Percentiles rank a stretch among this genome's conserved stretches.
Conservation (phyloP, 2,888 invertebrate genomes). For the Candidula unifasciata region DNA sequence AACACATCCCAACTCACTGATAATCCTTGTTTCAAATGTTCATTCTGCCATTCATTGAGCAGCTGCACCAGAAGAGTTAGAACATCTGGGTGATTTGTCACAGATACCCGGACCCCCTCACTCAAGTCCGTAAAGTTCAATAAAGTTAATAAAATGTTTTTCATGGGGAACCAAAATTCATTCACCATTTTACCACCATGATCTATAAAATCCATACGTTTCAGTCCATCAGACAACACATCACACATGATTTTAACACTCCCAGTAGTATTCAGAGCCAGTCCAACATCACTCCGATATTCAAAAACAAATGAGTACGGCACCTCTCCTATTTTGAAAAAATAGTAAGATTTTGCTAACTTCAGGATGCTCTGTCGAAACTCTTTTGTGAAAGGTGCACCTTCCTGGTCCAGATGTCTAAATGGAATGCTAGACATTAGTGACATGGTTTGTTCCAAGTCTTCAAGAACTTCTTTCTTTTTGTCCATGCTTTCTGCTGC, state of each 20-base stretch:
- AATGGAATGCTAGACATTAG: background rate
- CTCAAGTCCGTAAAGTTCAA: constrained; percentile 48
- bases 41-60: constrained; percentile 11
- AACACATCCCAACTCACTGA: constrained; percentile 9
- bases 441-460: background rate
- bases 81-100: constrained; percentile 29
- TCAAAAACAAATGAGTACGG: constrained; percentile 32
- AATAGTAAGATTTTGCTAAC: constrained; percentile 44
- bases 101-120: constrained; percentile 12
- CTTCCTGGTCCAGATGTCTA: constrained; percentile 23
- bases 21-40: constrained; percentile 19
- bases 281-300: constrained; percentile 1
- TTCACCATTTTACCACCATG: constrained; percentile 16
- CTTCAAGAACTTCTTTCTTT: constrained; percentile 1
- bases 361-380: constrained; percentile 27
- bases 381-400: constrained; percentile 33
- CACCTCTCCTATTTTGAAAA: constrained; percentile 22
- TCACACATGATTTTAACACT: constrained; percentile 25
- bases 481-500: constrained; percentile 20
- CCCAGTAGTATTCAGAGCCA: background rate
- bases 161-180: constrained; percentile 37
- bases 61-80: constrained; percentile 8
- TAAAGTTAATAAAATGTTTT: constrained; percentile 28
- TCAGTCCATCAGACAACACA: constrained; percentile 25
- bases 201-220: constrained; percentile 17